Base-by-base conservation (phyloP, 2,888 invertebrate species). In the Acleris sparsana region DNA sequence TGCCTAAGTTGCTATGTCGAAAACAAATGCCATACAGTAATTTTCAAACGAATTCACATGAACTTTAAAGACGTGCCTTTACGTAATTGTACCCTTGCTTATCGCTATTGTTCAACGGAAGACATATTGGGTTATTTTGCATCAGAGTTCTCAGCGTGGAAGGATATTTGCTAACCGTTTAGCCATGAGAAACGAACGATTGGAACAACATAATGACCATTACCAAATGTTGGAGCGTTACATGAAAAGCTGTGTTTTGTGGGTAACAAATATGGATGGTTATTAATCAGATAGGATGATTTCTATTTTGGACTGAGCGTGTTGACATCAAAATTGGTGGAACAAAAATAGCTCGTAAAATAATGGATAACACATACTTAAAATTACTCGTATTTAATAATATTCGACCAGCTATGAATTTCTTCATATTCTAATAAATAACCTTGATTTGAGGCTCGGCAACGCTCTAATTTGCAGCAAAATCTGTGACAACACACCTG, bases 151-250 rank as follows among this genome's bases (percentile, higher is more conserved):
- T 56, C 56, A 65, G 62, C 39, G 46, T 56, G 56, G 57, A 56
- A 66, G 62, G 66, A 66, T 66, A 62, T 66, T 66, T 66, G 57
- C 66, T 57, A 66, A 66, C 66, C 56, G 66, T 66, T 66, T 66
- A 62, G 57, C 65, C 56, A 56, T 57, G 61, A 66, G 65, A 66
- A 53, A 66, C 59, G 57, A 57, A 60, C 61, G 66, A 61, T 66
- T 66, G 61, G 52, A 62, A 59, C 49, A 57, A 66, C 62, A 62
- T 65, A 65, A 65, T 61, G 65, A 56, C 46, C 65, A 48, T 66
- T 48, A 62, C 57, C 61, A 57, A 66, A 66, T 52, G 56, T 61
- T 52, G 17, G 17, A 20, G 44, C 51, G 33, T 20, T 61, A 61
- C 61, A 61, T 52, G 65, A 25, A 56, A 65, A 59, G 17, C 59